Evolutionary conservation across 2,888 invertebrate genomes (phyloP).

Genomic region (Sarcophaga caerulescens): DNA sequence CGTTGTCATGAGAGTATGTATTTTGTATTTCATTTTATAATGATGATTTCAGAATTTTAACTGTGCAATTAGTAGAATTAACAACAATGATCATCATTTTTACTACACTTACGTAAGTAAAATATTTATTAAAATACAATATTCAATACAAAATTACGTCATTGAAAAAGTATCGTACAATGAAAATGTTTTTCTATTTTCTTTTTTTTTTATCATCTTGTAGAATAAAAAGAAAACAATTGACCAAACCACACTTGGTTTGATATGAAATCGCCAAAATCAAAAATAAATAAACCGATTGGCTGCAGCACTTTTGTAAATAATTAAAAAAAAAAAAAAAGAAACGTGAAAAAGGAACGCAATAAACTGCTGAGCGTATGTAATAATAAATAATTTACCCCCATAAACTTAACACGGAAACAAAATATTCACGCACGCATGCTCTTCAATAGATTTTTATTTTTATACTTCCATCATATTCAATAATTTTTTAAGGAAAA

Average conservation of each 20-base stretch:
- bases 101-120: background rate
- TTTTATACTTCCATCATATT: conserved; percentile 37
- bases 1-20: background rate
- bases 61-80: background rate
- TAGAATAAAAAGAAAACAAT: too few species aligned
- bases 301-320: too few species aligned
- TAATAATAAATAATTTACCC: conserved; percentile 34
- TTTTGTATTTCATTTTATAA: background rate
- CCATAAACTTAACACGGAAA: conserved; percentile 53
- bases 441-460: conserved; percentile 28
- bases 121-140: background rate
- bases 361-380: background rate
- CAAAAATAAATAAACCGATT: too few species aligned
- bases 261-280: too few species aligned
- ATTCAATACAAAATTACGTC: background rate
- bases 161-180: background rate
- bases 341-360: background rate
- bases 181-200: too few species aligned
- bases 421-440: conserved; percentile 65
- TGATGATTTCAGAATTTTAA: conserved; percentile 2
- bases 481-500: conserved; percentile 19
- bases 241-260: too few species aligned
- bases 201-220: too few species aligned
- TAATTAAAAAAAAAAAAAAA: too few species aligned
- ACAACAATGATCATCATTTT: background rate